Percentiles rank a stretch among this genome's conserved stretches.
Conservation (phyloP, 2,888 invertebrate species). For the Drosophila borealis region DNA sequence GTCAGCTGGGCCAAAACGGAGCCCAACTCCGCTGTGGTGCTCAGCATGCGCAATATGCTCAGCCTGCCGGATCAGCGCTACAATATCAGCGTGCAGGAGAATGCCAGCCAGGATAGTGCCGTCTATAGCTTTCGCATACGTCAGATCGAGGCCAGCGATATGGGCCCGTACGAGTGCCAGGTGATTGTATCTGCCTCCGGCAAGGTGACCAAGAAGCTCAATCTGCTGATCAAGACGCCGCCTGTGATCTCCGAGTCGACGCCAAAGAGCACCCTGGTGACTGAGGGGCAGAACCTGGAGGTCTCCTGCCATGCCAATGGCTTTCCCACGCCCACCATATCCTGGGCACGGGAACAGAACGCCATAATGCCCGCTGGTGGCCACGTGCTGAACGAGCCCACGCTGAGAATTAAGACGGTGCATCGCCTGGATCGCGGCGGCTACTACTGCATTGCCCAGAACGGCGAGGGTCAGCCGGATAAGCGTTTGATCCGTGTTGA, state of each 20-base stretch:
- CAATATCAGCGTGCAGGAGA: slow-evolving; percentile 71
- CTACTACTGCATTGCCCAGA: slow-evolving; percentile 84
- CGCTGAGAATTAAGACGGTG: slow-evolving; percentile 76
- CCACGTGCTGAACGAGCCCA: slow-evolving; percentile 73
- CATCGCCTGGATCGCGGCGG: slow-evolving; percentile 84
- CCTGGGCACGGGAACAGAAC: slow-evolving; percentile 89
- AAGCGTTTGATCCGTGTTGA: slow-evolving; percentile 82
- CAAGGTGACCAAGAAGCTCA: slow-evolving; percentile 80
- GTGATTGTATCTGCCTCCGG: slow-evolving; percentile 82
- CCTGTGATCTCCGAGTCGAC: slow-evolving; percentile 82
- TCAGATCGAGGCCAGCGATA: slow-evolving; percentile 82
- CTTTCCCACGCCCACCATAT: slow-evolving; percentile 90
- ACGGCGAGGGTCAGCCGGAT: slow-evolving; percentile 83
- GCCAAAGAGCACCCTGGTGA: slow-evolving; percentile 74
- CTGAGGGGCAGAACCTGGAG: slow-evolving; percentile 82
- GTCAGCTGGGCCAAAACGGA: slow-evolving; percentile 83
- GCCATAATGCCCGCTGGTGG: slow-evolving; percentile 85
- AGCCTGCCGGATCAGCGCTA: slow-evolving; percentile 82
- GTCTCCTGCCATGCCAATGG: slow-evolving; percentile 91
- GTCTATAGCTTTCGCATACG: slow-evolving; percentile 82
- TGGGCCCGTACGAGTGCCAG: slow-evolving; percentile 84
- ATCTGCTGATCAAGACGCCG: slow-evolving; percentile 82
- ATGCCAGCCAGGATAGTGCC: slow-evolving; percentile 67
- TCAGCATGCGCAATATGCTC: slow-evolving; percentile 81
- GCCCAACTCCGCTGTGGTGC: slow-evolving; percentile 75